Base-by-base conservation (phyloP, 2,888 invertebrate species). In the Chymomyza amoena region DNA sequence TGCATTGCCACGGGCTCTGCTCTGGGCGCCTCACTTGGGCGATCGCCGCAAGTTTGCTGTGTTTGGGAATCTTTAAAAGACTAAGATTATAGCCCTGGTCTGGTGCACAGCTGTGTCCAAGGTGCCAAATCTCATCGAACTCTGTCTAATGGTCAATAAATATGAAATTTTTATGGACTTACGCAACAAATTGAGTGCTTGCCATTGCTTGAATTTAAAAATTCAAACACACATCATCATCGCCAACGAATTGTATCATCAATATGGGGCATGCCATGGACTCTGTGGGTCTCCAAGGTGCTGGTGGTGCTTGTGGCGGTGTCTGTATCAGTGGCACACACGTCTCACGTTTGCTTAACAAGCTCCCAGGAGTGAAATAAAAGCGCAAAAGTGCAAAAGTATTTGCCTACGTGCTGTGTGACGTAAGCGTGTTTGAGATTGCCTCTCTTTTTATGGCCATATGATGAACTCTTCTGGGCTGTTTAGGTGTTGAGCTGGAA, bases 351-450 rank as follows among this genome's bases (percentile, higher is more conserved):
- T 84, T 81, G 80, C 70, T 76, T 89, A 89, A 89, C 89, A 85
- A 90, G 90, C 80, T 89, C 89, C 89, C 89, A 74, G 80, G 90
- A 90, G 89, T 82, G 73, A 81, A 84, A 90, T 89, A 90, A 80
- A 89, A 87, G 74, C 73, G 73, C 72, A 85, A 86, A 86, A 82
- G 82, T 80, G 82, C 80, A 79, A 85, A 83, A 80, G 80, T 76
- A 84, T 87, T 81, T 77, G 78, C 75, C 79, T 89, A 90, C 89
- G 89, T 89, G 89, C 84, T 81, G 84, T 66, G 67, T 76, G 76
- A 64, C 18, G 57, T 45, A 25, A 36, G 54, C 64, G 32, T 16
- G 7, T 32, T 6, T 57, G 57, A 65, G 64, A 54, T 15, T 61
- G 20, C 36, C 25, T 67, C 32, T 18, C 36, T 67, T 69, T 68